These are phyloP conservation scores for Drosophila pachea DNA, from an alignment of 1,140 invertebrate genomes.

Conservation along the genomic window DNA sequence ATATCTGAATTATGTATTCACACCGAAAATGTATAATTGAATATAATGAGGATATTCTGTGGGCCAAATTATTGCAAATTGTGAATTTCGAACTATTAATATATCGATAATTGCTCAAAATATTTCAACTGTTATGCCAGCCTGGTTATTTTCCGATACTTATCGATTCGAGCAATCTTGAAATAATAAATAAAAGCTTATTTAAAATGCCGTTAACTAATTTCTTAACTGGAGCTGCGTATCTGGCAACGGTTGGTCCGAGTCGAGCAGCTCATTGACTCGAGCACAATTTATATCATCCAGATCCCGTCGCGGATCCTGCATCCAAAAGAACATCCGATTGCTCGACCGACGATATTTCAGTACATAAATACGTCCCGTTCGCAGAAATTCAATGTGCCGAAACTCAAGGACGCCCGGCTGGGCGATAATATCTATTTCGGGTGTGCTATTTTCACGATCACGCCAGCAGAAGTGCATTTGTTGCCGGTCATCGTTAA, in stretches of 20 bases:
- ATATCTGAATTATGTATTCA: too few relatives aligned
- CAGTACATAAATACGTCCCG: slow-evolving; percentile 95
- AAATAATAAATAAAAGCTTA: too few relatives aligned
- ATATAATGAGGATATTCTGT: too few relatives aligned
- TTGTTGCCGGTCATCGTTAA: slow-evolving; percentile 94
- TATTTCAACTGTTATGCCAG: too few relatives aligned
- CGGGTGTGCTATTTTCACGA: slow-evolving; percentile 83
- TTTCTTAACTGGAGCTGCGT: background rate
- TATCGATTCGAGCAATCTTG: too few relatives aligned
- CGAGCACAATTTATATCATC: slow-evolving; percentile 94
- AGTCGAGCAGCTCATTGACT: slow-evolving; percentile 90
- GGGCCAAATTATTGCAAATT: background rate
- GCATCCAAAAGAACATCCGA: slow-evolving; percentile 98
- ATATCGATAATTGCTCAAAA: too few relatives aligned
- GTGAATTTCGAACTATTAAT: background rate
- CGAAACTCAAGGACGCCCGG: slow-evolving; percentile 98
- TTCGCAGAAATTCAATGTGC: slow-evolving; percentile 94
- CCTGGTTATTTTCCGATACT: too few relatives aligned
- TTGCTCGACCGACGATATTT: slow-evolving; percentile 95
- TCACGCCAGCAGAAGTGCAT: slow-evolving; percentile 99
- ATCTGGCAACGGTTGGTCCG: slow-evolving; percentile 76
- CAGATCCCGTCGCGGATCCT: slow-evolving; percentile 96
- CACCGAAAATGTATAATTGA: too few relatives aligned
- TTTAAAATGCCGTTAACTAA: too few relatives aligned
- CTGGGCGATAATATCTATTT: slow-evolving; percentile 95